Percentiles rank a stretch among this genome's conserved stretches.
Conservation (phyloP, 2,797 vertebrate genomes). For the Podarcis siculus region DNA sequence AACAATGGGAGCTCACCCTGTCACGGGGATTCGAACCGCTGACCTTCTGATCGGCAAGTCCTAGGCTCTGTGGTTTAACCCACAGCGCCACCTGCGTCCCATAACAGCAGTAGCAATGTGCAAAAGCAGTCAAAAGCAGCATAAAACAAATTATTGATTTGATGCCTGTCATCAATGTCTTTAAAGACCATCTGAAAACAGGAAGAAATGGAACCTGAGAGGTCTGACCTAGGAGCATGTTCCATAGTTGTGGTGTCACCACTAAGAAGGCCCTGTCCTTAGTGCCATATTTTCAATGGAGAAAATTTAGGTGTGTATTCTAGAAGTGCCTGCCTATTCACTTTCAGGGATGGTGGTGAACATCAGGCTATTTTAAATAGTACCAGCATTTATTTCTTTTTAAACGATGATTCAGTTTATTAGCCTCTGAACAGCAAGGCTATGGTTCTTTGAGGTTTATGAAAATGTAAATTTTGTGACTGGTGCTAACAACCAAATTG, state of each 20-base stretch:
- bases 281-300: background rate
- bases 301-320: background rate
- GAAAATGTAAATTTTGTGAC: background rate
- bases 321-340: background rate
- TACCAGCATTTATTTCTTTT: background rate
- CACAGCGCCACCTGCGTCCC: too few relatives aligned
- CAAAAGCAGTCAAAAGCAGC: background rate
- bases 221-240: background rate
- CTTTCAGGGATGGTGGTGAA: background rate
- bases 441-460: background rate
- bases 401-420: background rate
- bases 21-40: too few relatives aligned
- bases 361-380: background rate
- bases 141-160: background rate
- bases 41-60: too few relatives aligned
- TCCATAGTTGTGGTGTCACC: background rate
- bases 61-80: too few relatives aligned
- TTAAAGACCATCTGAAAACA: background rate
- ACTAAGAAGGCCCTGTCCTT: background rate
- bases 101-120: background rate
- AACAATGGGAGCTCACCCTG: too few relatives aligned
- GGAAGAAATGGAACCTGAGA: background rate
- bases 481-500: background rate
- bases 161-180: background rate
- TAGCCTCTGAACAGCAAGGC: background rate